A percentile compares a stretch with the other conserved stretches of the same genome.
phyloP scores from a whole-genome alignment of 2,888 invertebrate genomes.

The Pammene aurita region DNA sequence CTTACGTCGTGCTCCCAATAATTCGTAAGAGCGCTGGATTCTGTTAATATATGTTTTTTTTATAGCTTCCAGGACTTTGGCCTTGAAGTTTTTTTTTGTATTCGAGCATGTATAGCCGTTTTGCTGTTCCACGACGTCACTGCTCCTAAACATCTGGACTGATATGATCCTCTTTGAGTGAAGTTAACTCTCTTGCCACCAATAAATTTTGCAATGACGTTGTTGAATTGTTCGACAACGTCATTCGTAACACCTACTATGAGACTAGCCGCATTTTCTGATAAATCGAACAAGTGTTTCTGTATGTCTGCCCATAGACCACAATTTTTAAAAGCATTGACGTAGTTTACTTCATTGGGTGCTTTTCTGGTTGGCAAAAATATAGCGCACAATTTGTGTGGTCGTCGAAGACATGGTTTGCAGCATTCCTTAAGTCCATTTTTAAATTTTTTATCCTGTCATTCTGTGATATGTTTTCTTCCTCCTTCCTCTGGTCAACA shows the following conservation, averaged over 20 bases:
- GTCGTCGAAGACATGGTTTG: slow-evolving; percentile 9
- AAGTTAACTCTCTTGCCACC: background rate
- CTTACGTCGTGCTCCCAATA: background rate
- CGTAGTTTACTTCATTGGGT: background rate
- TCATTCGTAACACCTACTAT: background rate
- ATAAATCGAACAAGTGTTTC: background rate
- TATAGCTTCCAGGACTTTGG: background rate
- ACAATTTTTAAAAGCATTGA: background rate
- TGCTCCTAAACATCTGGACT: background rate
- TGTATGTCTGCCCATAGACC: background rate
- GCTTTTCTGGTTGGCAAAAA: slow-evolving; percentile 1
- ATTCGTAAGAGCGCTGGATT: background rate
- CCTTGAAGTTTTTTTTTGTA: background rate
- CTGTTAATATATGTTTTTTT: background rate
- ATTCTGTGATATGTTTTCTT: background rate
- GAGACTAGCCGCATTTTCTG: background rate
- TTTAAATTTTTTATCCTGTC: slow-evolving; percentile 17
- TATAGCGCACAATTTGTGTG: slow-evolving; percentile 4
- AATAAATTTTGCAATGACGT: background rate
- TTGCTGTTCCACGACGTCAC: background rate
- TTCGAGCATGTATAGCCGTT: background rate
- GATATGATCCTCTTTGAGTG: background rate
- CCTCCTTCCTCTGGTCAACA: background rate
- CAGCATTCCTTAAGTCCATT: slow-evolving; percentile 2
- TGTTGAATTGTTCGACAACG: background rate